A percentile compares a stretch with the other conserved stretches of the same genome.
These are phyloP conservation scores for Isichthys henryi DNA, from an alignment of 2,113 vertebrate species.

Conservation along the genomic window DNA sequence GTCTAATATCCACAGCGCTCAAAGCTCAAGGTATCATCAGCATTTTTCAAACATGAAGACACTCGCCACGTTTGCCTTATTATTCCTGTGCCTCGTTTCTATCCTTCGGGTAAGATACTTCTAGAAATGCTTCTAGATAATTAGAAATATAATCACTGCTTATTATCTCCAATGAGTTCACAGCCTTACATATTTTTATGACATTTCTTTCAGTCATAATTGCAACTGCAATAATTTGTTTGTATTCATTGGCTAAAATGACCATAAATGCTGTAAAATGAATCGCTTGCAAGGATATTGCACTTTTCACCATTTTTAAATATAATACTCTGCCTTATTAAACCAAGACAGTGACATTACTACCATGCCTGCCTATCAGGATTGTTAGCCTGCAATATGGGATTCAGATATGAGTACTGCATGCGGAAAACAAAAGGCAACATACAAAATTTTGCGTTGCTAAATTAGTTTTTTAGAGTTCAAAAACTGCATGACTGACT, in stretches of 20 bases:
- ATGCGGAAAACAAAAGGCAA: not conserved
- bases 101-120: slow-evolving; percentile 43
- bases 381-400: not conserved
- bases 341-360: not conserved
- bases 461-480: not conserved
- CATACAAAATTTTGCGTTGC: not conserved
- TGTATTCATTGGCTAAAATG: not conserved
- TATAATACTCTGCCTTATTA: not conserved
- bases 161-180: not conserved
- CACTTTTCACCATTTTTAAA: not conserved
- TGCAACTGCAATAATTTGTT: not conserved
- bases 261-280: not conserved
- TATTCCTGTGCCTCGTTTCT: slow-evolving; percentile 45
- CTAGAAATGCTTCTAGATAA: not conserved
- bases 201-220: not conserved
- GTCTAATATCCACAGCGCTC: not conserved
- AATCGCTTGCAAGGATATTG: not conserved
- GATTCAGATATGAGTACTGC: not conserved
- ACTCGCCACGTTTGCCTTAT: slow-evolving; percentile 33
- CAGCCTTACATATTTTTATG: not conserved
- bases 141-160: not conserved
- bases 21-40: slow-evolving; percentile 2
- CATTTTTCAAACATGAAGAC: slow-evolving; percentile 40
- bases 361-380: not conserved
- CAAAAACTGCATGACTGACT: not conserved